phyloP scores from a whole-genome alignment of 2,888 invertebrate genomes.

The Netelia fuscicornis region DNA sequence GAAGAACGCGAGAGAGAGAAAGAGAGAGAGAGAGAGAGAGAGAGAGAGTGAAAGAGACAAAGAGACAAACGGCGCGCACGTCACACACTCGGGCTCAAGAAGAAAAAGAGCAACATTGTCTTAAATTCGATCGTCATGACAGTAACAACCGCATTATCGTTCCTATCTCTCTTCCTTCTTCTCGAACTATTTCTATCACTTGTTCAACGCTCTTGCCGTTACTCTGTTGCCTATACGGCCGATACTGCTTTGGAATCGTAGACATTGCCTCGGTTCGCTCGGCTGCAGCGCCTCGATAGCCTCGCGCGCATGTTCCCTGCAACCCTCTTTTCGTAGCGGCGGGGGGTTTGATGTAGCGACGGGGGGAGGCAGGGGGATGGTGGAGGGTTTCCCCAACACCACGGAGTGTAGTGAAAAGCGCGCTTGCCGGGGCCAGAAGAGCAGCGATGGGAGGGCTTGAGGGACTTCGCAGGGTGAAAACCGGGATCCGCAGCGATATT shows the following conservation, averaged over 20 bases:
- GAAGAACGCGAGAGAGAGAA: slow-evolving; percentile 8
- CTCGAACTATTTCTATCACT: background rate
- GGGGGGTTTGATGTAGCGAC: background rate
- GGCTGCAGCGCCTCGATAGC: slow-evolving; percentile 40
- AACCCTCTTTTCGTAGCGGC: slow-evolving; percentile 24
- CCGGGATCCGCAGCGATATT: slow-evolving; percentile 36
- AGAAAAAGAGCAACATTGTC: slow-evolving; percentile 50
- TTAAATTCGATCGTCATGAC: slow-evolving; percentile 65
- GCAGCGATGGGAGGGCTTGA: background rate
- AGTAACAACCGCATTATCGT: slow-evolving; percentile 52
- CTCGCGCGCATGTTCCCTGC: slow-evolving; percentile 67
- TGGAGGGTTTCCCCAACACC: slow-evolving; percentile 4
- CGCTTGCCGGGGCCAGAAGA: background rate
- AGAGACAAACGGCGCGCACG: slow-evolving; percentile 49
- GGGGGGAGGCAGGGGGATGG: background rate
- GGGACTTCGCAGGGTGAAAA: background rate
- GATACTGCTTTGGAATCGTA: slow-evolving; percentile 38
- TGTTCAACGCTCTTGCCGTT: slow-evolving; percentile 15
- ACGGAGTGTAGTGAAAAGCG: slow-evolving; percentile 12
- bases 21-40: slow-evolving; percentile 14
- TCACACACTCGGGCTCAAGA: slow-evolving; percentile 52
- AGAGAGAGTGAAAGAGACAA: slow-evolving; percentile 1
- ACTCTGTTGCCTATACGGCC: slow-evolving; percentile 46
- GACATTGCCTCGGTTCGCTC: slow-evolving; percentile 30
- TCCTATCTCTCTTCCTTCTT: background rate